Conservation (phyloP, 2,113 vertebrate species). For the Spermophilus dauricus region DNA sequence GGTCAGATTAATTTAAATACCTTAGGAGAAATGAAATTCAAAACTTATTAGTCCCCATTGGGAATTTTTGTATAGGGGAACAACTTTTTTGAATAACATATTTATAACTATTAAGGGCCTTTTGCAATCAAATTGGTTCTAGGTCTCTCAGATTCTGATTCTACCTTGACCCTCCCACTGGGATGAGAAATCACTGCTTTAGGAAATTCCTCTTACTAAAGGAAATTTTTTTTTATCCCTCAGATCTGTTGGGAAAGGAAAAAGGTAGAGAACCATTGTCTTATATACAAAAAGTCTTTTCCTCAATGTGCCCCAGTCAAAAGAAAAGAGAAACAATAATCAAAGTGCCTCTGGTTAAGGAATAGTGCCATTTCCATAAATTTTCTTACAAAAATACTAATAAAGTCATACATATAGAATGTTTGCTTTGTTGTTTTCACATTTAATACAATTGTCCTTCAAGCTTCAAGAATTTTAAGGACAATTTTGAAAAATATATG, state of each 20-base stretch:
- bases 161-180: background rate
- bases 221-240: background rate
- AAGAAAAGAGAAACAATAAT: background rate
- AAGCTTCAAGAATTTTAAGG: constrained; percentile 51
- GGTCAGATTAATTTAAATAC: constrained; percentile 28
- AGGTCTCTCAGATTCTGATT: background rate
- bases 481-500: constrained; percentile 47
- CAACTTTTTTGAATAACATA: background rate
- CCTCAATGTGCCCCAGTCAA: background rate
- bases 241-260: background rate
- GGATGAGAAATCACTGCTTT: background rate
- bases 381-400: constrained; percentile 41
- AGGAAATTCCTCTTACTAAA: background rate
- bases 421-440: constrained; percentile 28
- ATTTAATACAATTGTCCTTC: constrained; percentile 28
- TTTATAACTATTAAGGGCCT: background rate
- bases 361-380: background rate
- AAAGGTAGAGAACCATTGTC: background rate
- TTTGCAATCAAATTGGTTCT: background rate
- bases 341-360: background rate
- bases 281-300: background rate
- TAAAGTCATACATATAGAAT: background rate
- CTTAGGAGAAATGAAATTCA: background rate
- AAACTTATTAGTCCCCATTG: background rate
- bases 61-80: background rate